Conservation (phyloP, 2,888 invertebrate species). For the Mylabris sibirica region DNA sequence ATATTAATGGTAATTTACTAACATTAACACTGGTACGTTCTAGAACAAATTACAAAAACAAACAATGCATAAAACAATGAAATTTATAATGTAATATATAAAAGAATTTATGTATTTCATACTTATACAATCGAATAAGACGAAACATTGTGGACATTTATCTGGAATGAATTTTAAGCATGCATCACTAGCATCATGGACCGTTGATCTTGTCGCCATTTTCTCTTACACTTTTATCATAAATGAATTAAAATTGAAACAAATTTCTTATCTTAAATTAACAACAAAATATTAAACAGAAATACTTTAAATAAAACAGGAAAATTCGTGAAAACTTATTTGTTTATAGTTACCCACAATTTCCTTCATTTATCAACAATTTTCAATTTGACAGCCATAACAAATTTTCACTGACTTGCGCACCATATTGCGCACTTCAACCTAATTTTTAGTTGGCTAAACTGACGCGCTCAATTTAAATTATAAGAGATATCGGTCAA, state of each 20-base stretch:
- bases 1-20: constrained; percentile 64
- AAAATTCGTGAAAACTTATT: no score
- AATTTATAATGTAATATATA: neutral
- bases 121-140: constrained; percentile 36
- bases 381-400: neutral
- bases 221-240: neutral
- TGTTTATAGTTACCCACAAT: no score
- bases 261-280: neutral
- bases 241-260: neutral
- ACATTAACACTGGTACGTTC: constrained; percentile 11
- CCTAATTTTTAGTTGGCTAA: no score
- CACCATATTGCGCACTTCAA: neutral
- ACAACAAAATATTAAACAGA: neutral
- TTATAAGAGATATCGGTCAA: no score
- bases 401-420: neutral
- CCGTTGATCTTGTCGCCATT: constrained; percentile 37
- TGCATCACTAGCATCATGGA: constrained; percentile 20
- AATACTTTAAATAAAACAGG: neutral
- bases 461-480: no score
- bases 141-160: constrained; percentile 41
- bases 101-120: constrained; percentile 18
- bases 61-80: neutral
- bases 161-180: neutral
- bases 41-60: constrained; percentile 16
- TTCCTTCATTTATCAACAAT: neutral